phyloP scores from a whole-genome alignment of 2,888 invertebrate genomes.

The Silvanus unidentatus region DNA sequence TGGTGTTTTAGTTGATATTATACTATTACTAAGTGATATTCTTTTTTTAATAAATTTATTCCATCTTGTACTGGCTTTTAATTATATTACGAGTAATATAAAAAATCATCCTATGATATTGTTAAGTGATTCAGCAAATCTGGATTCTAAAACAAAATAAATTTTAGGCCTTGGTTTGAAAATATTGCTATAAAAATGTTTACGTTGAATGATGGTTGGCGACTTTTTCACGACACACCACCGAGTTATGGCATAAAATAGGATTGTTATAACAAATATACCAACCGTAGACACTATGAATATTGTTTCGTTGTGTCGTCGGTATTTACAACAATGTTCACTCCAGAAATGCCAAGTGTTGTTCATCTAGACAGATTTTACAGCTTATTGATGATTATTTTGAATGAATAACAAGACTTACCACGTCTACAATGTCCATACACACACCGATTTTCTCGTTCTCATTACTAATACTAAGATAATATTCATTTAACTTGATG shows the following conservation, averaged over 20 bases:
- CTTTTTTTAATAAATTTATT: background rate
- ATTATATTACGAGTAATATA: no score
- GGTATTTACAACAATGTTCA: conserved; percentile 53
- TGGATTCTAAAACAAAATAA: conserved; percentile 37
- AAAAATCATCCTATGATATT: conserved; percentile 1
- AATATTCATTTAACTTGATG: conserved; percentile 52
- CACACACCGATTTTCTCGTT: conserved; percentile 57
- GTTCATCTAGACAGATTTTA: conserved; percentile 53
- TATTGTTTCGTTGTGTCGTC: conserved; percentile 52
- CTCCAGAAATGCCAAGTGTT: conserved; percentile 60
- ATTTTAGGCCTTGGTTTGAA: no score
- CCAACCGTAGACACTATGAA: conserved; percentile 52
- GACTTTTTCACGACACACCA: conserved; percentile 41
- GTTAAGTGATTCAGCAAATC: conserved; percentile 38
- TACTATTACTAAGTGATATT: background rate
- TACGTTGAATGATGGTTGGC: conserved; percentile 40
- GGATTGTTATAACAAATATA: conserved; percentile 50
- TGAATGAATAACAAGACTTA: conserved; percentile 39
- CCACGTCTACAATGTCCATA: conserved; percentile 64
- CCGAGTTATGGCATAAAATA: conserved; percentile 55
- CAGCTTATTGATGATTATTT: conserved; percentile 1
- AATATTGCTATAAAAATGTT: conserved; percentile 28
- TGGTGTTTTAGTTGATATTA: conserved; percentile 3
- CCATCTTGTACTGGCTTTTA: no score
- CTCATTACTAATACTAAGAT: conserved; percentile 52